Conservation (phyloP, 2,888 invertebrate species). For the Sarcophaga subvicina region DNA sequence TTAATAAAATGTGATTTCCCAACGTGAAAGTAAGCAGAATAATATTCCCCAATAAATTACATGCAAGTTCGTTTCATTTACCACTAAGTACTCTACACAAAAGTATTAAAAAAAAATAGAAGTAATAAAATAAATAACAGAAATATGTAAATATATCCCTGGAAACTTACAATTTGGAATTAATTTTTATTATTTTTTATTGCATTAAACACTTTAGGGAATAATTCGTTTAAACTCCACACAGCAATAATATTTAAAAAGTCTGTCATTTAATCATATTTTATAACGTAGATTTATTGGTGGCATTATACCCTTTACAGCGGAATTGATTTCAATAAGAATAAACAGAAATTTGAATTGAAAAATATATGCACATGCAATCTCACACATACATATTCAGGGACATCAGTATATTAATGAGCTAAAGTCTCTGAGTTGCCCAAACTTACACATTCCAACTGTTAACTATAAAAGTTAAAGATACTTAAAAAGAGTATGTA, state of each 20-base stretch:
- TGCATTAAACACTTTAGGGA: neutral
- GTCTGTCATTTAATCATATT: slow-evolving; percentile 21
- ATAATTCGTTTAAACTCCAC: neutral
- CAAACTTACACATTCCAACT: too few species aligned
- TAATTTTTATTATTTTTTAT: neutral
- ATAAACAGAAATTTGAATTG: slow-evolving; percentile 27
- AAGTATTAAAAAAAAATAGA: neutral
- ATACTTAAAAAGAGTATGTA: too few species aligned
- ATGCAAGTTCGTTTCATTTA: too few species aligned
- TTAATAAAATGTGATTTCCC: too few species aligned
- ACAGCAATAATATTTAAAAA: slow-evolving; percentile 21
- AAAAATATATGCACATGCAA: neutral
- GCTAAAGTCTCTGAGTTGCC: too few species aligned
- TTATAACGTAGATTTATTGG: neutral
- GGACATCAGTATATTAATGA: neutral
- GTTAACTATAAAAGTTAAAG: too few species aligned
- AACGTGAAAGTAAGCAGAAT: too few species aligned
- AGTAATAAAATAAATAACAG: neutral
- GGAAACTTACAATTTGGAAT: neutral
- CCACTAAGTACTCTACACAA: too few species aligned
- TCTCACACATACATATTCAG: neutral
- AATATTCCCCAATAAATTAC: too few species aligned
- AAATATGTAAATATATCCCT: neutral
- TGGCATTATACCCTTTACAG: neutral
- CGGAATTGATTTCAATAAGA: slow-evolving; percentile 47